Conservation (phyloP, 2,888 invertebrate genomes). For the Celastrina argiolus region DNA sequence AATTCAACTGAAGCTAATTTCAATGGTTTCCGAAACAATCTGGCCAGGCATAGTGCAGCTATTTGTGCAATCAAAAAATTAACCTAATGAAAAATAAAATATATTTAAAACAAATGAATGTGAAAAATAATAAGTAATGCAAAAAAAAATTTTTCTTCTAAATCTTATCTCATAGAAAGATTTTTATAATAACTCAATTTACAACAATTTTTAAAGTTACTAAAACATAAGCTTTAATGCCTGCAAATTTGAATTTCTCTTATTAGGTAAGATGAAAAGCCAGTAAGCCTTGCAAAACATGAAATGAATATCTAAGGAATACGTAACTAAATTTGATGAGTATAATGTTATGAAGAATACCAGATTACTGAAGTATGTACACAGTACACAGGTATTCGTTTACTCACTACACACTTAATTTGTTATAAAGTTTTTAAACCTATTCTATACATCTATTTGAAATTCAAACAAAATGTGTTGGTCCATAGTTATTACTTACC, state of each 20-base stretch:
- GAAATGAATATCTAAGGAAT: too few species aligned
- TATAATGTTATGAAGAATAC: not conserved
- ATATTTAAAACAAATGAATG: slow-evolving; percentile 39
- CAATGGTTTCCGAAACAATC: slow-evolving; percentile 86
- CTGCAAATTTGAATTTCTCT: too few species aligned
- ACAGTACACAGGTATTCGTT: not conserved
- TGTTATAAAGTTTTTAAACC: not conserved
- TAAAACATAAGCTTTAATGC: too few species aligned
- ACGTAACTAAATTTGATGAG: too few species aligned
- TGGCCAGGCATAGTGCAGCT: slow-evolving; percentile 87
- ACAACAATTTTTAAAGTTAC: too few species aligned
- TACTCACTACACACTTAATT: not conserved
- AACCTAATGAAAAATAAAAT: slow-evolving; percentile 80
- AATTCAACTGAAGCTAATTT: slow-evolving; percentile 84
- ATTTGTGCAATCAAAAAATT: slow-evolving; percentile 92
- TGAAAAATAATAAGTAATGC: slow-evolving; percentile 29
- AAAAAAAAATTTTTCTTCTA: slow-evolving; percentile 25
- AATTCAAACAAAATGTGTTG: not conserved
- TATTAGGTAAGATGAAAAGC: too few species aligned
- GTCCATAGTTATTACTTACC: slow-evolving; percentile 71
- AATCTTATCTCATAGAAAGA: too few species aligned
- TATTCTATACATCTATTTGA: not conserved
- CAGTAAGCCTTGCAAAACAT: too few species aligned
- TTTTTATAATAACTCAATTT: too few species aligned
- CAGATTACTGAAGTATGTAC: not conserved